Conservation (phyloP, 1,140 invertebrate genomes). For the Oncopodura yosiiana region DNA sequence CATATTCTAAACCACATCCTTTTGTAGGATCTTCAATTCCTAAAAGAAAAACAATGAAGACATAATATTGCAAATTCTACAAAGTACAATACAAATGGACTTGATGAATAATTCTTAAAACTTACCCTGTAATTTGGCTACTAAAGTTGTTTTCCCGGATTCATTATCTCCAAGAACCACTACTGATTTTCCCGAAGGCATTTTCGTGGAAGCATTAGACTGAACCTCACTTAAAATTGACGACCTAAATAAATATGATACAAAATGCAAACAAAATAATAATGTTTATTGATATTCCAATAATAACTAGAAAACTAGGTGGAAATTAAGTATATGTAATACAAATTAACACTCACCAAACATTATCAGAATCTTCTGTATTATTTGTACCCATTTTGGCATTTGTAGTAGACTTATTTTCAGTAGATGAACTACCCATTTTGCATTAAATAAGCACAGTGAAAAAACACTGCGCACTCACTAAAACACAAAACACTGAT, state of each 20-base stretch:
- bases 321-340: neutral
- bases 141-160: conserved; percentile 93
- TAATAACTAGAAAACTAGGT: neutral
- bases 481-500: too few relatives aligned
- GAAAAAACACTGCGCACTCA: too few relatives aligned
- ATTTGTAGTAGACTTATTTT: conserved; percentile 21
- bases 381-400: conserved; percentile 14
- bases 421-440: conserved; percentile 30
- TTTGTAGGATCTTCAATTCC: conserved; percentile 94
- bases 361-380: conserved; percentile 28
- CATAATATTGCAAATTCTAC: conserved; percentile 53
- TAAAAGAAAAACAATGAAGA: too few relatives aligned
- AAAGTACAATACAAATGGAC: too few relatives aligned
- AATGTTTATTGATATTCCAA: neutral
- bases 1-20: conserved; percentile 94
- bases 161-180: conserved; percentile 85
- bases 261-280: neutral
- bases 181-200: conserved; percentile 84
- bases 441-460: neutral
- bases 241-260: conserved; percentile 57
- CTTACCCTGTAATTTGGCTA: conserved; percentile 85
- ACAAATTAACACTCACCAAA: conserved; percentile 26
- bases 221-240: conserved; percentile 87
- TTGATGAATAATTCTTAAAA: too few relatives aligned
- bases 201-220: conserved; percentile 83